Evolutionary conservation across 1,140 invertebrate genomes (phyloP).

Genomic region (Danaus melanippus): DNA sequence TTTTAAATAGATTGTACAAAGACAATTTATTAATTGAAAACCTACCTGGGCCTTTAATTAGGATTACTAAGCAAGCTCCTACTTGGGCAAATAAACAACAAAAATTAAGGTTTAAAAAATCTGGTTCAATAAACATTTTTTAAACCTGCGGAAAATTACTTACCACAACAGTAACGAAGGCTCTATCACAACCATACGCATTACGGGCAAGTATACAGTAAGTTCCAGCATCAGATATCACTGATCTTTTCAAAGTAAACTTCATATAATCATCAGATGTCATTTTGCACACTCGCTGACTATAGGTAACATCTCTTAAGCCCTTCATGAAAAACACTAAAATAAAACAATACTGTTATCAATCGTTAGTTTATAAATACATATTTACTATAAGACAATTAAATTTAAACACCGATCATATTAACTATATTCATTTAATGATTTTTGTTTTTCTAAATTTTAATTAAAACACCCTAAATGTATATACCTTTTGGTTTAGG

Average conservation of each 20-base stretch:
- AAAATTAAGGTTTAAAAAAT: conserved; percentile 3
- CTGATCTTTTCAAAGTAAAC: conserved; percentile 89
- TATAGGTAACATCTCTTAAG: conserved; percentile 84
- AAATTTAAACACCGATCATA: background rate
- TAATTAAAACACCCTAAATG: background rate
- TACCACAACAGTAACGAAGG: conserved; percentile 88
- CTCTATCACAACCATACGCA: conserved; percentile 87
- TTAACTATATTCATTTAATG: conserved; percentile 2
- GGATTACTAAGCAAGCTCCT: too few species aligned
- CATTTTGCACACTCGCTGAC: conserved; percentile 83
- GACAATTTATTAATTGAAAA: too few species aligned
- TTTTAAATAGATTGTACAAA: too few species aligned
- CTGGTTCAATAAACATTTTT: conserved; percentile 1
- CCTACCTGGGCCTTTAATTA: too few species aligned
- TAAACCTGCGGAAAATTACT: conserved; percentile 21
- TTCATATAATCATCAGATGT: conserved; percentile 87
- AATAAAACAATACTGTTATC: conserved; percentile 20
- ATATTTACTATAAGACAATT: too few species aligned
- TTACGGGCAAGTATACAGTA: conserved; percentile 96
- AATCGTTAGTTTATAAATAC: background rate
- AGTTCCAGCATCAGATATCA: conserved; percentile 90
- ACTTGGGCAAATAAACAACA: too few species aligned
- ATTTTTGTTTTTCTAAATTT: background rate
- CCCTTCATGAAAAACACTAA: conserved; percentile 90
- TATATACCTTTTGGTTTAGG: conserved; percentile 85